Evolutionary conservation across 1,140 invertebrate genomes (phyloP).

Genomic region (Papilio helenus): DNA sequence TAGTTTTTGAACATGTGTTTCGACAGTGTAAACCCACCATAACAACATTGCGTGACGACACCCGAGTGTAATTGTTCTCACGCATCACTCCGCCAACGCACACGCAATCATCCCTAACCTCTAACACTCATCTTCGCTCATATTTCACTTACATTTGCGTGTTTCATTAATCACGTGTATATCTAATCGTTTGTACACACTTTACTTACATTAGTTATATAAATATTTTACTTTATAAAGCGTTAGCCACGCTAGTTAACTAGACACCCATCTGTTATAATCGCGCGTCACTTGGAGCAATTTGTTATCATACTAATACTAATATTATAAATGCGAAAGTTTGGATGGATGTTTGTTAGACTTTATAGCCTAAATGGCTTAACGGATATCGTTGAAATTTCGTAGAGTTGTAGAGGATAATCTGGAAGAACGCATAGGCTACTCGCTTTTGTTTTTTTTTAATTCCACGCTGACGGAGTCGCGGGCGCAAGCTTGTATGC

Average conservation of each 20-base stretch:
- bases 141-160: conserved; percentile 33
- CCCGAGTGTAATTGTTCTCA: conserved; percentile 66
- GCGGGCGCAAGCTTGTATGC: too few relatives aligned
- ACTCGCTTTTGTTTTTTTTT: too few relatives aligned
- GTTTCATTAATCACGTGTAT: conserved; percentile 15
- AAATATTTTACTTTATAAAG: not conserved
- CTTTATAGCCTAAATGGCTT: too few relatives aligned
- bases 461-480: too few relatives aligned
- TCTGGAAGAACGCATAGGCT: too few relatives aligned
- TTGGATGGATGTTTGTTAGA: too few relatives aligned
- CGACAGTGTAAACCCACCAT: not conserved
- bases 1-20: not conserved
- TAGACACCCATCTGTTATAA: not conserved
- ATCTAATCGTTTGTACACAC: not conserved
- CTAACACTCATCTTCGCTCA: conserved; percentile 38
- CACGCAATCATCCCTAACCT: conserved; percentile 58
- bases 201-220: not conserved
- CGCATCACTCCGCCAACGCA: conserved; percentile 48
- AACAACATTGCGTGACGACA: conserved; percentile 57
- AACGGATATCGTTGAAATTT: too few relatives aligned
- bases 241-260: not conserved
- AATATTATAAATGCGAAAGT: too few relatives aligned
- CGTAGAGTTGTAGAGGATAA: too few relatives aligned
- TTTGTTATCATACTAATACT: too few relatives aligned
- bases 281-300: too few relatives aligned